Evolutionary conservation across 2,113 vertebrate species (phyloP).

Genomic region (Urocolius indicus): DNA sequence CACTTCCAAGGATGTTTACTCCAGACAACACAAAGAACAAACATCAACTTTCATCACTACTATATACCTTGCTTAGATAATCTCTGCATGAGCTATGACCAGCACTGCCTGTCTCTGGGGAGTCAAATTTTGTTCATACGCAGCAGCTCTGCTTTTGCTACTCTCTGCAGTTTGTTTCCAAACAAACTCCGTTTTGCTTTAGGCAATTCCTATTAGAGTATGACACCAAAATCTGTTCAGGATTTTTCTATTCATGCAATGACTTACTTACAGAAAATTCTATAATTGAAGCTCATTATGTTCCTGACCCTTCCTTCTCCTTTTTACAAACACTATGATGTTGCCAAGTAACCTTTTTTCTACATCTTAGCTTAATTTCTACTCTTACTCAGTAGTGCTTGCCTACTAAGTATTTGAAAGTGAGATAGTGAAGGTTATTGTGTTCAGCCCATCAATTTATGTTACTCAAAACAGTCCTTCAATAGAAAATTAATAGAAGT

Average conservation of each 20-base stretch:
- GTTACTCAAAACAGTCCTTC: constrained; percentile 20
- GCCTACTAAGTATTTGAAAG: neutral
- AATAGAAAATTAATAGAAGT: constrained; percentile 23
- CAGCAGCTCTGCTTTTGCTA: neutral
- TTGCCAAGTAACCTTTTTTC: constrained; percentile 45
- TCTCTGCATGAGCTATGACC: neutral
- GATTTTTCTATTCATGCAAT: neutral
- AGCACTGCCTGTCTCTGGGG: neutral
- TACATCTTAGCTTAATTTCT: neutral
- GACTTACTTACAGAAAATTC: constrained; percentile 10
- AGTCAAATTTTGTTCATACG: neutral
- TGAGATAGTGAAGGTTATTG: constrained; percentile 19
- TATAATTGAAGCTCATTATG: constrained; percentile 22
- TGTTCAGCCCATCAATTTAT: constrained; percentile 22
- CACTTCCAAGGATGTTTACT: neutral
- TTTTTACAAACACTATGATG: neutral
- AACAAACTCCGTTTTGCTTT: neutral
- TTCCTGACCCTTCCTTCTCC: neutral
- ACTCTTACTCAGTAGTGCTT: neutral
- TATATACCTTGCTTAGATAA: neutral
- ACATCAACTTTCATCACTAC: neutral
- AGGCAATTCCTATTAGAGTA: neutral
- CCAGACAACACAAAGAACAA: neutral
- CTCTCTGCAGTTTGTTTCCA: neutral
- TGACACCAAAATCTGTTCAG: neutral